Evolutionary conservation across 1,140 invertebrate species (phyloP).

Genomic region (Agrypnia vestita): DNA sequence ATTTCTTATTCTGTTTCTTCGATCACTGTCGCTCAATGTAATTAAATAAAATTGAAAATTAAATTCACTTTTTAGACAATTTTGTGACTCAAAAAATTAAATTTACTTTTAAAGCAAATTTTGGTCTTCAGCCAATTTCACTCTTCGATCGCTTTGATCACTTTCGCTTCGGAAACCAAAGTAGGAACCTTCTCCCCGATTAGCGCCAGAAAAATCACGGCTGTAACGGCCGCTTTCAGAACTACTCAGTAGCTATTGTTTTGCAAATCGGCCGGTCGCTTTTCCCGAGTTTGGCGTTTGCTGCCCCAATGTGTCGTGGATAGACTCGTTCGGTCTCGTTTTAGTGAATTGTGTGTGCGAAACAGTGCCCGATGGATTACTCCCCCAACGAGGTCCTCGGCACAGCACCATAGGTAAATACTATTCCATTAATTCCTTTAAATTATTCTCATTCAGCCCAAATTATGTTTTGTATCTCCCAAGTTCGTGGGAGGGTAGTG

Average conservation of each 20-base stretch:
- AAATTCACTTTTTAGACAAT: too few relatives aligned
- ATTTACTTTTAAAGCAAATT: too few relatives aligned
- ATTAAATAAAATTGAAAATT: too few relatives aligned
- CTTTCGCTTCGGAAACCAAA: too few relatives aligned
- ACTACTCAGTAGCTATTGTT: constrained; percentile 47
- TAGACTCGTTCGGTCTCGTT: neutral
- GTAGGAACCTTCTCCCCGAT: neutral
- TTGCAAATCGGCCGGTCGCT: constrained; percentile 39
- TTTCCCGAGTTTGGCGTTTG: constrained; percentile 7
- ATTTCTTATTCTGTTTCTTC: too few relatives aligned
- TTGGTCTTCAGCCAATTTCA: too few relatives aligned
- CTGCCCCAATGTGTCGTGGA: neutral
- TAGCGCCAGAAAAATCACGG: constrained; percentile 26
- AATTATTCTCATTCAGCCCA: too few relatives aligned
- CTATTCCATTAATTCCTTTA: neutral
- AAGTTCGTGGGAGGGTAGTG: constrained; percentile 24
- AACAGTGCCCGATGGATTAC: constrained; percentile 24
- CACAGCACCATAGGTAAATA: constrained; percentile 1
- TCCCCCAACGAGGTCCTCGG: neutral
- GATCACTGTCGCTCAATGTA: too few relatives aligned
- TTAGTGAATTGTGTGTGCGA: constrained; percentile 16
- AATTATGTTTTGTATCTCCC: constrained; percentile 12
- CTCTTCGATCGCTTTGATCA: too few relatives aligned
- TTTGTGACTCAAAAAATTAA: too few relatives aligned
- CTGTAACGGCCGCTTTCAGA: constrained; percentile 37